Evolutionary conservation across 2,797 vertebrate species (phyloP), one percentile per base, ranked within the genome.

Genomic region (Bovichtus diacanthus): DNA sequence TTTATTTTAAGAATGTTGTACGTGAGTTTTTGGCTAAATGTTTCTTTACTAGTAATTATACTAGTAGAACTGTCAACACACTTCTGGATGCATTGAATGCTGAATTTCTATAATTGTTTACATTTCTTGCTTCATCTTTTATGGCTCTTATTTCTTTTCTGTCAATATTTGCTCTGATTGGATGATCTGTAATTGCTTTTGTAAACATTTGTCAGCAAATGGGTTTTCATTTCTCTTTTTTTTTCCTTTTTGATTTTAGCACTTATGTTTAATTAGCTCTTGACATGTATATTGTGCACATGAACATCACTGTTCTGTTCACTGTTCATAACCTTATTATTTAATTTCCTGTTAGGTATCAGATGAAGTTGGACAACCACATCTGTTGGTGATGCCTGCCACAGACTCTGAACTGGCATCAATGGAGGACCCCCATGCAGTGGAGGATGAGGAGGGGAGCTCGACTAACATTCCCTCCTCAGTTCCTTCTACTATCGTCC

Each of bases 361-460:
- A 55, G 43, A 88, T 88, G 80, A 88, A 51, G 68, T 70, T 67
- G 27, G 56, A 70, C 13, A 10, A 53, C 62, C n/a, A 19, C 19
- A 80, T 64, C n/a, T 13, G 1, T 27, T 6, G 9, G 56, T 68
- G 66, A 91, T 85, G 86, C 78, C 84, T 16, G 68, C 76, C 6
- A 76, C 74, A n/a, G 80, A 82, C 58, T 34, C 84, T 65, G 63
- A 86, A 15, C 61, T 47, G 4, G 0, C 65, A 49, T 53, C 73
- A 50, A 85, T 88, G 82, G 88, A 93, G 78, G 82, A 83, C 65
- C 41, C 64, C 31, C 51, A 21, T 4, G 47, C 63, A 10, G 12
- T 54, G 25, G 63, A 83, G 46, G 76, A 79, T 19, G 56, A 72
- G 44, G 65, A 86, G 62, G 53, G 53, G 43, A 56, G 36, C 41